A percentile compares a stretch with the other conserved stretches of the same genome.
Conservation (phyloP, 2,797 vertebrate genomes). For the Falco cherrug region DNA sequence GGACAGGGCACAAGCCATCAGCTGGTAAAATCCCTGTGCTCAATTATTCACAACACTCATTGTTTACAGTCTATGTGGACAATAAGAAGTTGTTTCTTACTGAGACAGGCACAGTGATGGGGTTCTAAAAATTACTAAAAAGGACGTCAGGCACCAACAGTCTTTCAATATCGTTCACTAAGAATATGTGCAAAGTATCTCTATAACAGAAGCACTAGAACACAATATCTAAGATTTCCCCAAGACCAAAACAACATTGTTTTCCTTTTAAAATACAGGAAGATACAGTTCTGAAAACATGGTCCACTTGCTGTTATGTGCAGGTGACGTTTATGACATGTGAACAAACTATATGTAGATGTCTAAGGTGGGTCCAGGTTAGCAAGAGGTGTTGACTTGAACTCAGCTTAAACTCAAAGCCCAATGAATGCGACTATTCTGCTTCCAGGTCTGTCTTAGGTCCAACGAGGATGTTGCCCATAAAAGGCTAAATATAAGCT, state of each 20-base stretch:
- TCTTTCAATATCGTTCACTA: not conserved
- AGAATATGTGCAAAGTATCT: not conserved
- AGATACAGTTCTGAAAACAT: not conserved
- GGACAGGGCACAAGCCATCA: not conserved
- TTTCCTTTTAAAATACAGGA: not conserved
- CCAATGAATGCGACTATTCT: not conserved
- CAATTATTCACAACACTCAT: not conserved
- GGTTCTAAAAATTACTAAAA: not conserved
- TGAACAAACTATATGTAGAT: not conserved
- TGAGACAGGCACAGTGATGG: not conserved
- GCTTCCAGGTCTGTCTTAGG: not conserved
- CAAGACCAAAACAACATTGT: not conserved
- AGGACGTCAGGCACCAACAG: not conserved
- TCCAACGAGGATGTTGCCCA: not conserved
- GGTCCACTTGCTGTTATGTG: not conserved
- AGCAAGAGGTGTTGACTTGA: not conserved
- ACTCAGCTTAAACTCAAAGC: not conserved
- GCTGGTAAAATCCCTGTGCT: not conserved
- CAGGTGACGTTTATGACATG: fast-evolving
- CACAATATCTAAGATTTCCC: not conserved
- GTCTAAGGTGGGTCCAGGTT: not conserved
- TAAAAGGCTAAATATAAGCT: not conserved
- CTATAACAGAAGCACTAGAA: not conserved
- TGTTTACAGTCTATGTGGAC: not conserved
- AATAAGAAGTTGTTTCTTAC: not conserved